phyloP scores from a whole-genome alignment of 2,113 vertebrate genomes.

The Syngnathoides biaculeatus region DNA sequence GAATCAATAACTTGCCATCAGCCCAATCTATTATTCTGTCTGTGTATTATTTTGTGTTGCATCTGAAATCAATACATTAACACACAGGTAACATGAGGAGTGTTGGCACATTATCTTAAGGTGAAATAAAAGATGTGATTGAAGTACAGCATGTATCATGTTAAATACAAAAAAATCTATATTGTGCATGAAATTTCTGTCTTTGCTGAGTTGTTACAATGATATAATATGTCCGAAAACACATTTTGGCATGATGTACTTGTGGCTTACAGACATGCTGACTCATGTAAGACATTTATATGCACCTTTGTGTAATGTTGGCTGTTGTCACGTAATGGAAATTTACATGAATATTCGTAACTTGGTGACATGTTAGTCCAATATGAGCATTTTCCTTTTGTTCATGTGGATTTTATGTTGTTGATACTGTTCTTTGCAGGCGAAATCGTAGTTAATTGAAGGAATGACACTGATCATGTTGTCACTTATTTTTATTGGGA shows the following conservation, averaged over 20 bases:
- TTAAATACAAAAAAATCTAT: conserved; percentile 39
- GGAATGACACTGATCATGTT: too few species aligned
- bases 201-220: background rate
- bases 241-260: background rate
- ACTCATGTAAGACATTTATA: background rate
- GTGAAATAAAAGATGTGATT: conserved; percentile 46
- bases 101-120: conserved; percentile 41
- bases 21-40: conserved; percentile 36
- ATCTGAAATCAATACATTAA: conserved; percentile 53
- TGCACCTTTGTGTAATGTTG: background rate
- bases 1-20: conserved; percentile 55
- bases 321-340: background rate
- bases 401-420: too few species aligned
- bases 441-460: too few species aligned
- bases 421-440: too few species aligned
- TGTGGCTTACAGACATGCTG: background rate
- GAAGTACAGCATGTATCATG: conserved; percentile 21
- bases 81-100: conserved; percentile 42
- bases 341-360: background rate
- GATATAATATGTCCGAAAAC: conserved; percentile 1
- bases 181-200: background rate
- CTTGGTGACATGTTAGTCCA: background rate
- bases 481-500: too few species aligned
- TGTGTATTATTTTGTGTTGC: conserved; percentile 36
- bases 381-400: too few species aligned